Evolutionary conservation across 2,113 vertebrate genomes (phyloP), one percentile per base, ranked within the genome.

Genomic region (Pachycephala philippinensis): DNA sequence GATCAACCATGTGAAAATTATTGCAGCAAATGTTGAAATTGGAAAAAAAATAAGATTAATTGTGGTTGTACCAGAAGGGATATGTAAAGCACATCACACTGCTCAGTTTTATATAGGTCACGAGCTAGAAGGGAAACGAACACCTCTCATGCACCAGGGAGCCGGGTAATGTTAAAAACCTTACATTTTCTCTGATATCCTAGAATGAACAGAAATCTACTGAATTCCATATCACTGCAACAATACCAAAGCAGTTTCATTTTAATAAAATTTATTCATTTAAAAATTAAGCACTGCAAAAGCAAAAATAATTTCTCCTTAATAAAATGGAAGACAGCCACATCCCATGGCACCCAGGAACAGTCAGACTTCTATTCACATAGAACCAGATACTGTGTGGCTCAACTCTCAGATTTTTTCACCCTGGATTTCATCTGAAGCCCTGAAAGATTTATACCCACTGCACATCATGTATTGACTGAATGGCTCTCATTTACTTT

Each of bases 1-100:
- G 76, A 92, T 87, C 91, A 82, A 83, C 71, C 96, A 87, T 60
- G 82, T 72, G 88, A 94, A 90, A 95, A 84, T 81, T 63, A 96
- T 69, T 78, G 87, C 71, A 90, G 75, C 49, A 94, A 94, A 96
- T 49, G n/a, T 44, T 89, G 81, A 89, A 91, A 91, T 5, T 63
- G 59, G 49, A 50, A 65, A 79, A 89, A 81, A 80, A 71, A 45
- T 2, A 40, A 86, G 71, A 95, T 85, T 81, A 87, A 92, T 28
- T 77, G 86, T 80, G 28, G 54, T 47, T 80, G 21, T 39, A 93
- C 12, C 54, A 89, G 35, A 78, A 88, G 42, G 37, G 20, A 31
- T 57, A 87, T 23, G 35, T 52, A 81, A 86, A 91, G 65, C 50
- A 93, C 49, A 86, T 64, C 37, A 35, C 27, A n/a, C 30, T 57